Base-by-base conservation (phyloP, 2,888 invertebrate species). In the Pammene aurita region DNA sequence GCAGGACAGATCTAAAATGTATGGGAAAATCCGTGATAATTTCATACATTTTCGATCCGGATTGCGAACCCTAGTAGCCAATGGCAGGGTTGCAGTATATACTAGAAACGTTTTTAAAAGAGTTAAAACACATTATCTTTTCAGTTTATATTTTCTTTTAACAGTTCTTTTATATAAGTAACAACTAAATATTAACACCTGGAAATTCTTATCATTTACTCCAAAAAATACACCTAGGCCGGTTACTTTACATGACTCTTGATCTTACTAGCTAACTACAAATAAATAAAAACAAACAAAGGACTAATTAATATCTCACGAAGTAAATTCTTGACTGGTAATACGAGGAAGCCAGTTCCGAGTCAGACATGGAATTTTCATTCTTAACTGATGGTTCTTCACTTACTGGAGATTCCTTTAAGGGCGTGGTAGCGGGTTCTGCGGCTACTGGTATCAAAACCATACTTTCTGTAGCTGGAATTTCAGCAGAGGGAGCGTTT, bases 301-400 rank as follows among this genome's bases (percentile, higher is more conserved):
- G 72, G 26, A 11, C 56, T 50, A 10, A 42, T 77, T 81, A 86
- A 71, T 79, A 82, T 41, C 82, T 78, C 66, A 89, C 79, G 52
- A 88, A 91, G 71, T 90, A 91, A 72, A 87, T 76, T 78, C 82
- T 86, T 7, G 90, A 85, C 72, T 84, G 85, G 67, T 88, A 91
- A 73, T 82, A 91, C 4, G 92, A 92, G n/a, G 92, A 89, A 13
- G 91, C 88, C 18, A 82, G 85, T 69, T 89, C 90, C 1, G 91
- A 88, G 77, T 92, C 92, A 13, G 79, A 63, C 35, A 71, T 70
- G 42, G 75, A 55, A 38, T 83, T 82, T 60, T 79, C 79, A 71
- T 79, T 76, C 2, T 77, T 75, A 18, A 34, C 26, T 61, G 50
- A 70, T 48, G 75, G 73, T 18, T 79, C 77, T 63, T 79, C 79